Evolutionary conservation across 2,888 invertebrate genomes (phyloP).

Genomic region (Tribolium freemani): DNA sequence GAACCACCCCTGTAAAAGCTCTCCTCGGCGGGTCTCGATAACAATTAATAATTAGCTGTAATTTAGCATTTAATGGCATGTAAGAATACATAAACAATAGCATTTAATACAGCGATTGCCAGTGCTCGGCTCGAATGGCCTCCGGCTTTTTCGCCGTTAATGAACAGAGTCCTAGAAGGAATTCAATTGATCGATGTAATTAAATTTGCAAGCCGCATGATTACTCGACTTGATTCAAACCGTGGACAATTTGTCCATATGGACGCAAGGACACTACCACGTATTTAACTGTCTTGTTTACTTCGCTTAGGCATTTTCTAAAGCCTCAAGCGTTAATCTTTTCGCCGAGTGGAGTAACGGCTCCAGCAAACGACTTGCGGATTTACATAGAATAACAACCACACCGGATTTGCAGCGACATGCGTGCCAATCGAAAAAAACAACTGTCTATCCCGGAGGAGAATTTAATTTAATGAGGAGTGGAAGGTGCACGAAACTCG

Average conservation of each 20-base stretch:
- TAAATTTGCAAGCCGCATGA: conserved; percentile 55
- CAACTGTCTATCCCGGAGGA: background rate
- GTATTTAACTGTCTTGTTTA: conserved; percentile 48
- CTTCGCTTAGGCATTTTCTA: conserved; percentile 30
- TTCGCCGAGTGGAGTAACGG: conserved; percentile 15
- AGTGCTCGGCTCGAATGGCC: conserved; percentile 40
- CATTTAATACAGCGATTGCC: conserved; percentile 51
- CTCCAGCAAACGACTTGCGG: background rate
- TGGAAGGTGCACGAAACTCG: conserved; percentile 21
- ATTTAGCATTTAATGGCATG: conserved; percentile 53
- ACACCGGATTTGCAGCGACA: conserved; percentile 8
- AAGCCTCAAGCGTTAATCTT: conserved; percentile 28
- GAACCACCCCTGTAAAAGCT: conserved; percentile 10
- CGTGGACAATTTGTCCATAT: conserved; percentile 55
- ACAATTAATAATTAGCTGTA: conserved; percentile 51
- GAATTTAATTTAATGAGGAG: conserved; percentile 16
- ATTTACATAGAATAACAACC: conserved; percentile 26
- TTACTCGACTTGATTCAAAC: conserved; percentile 52
- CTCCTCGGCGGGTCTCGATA: conserved; percentile 24
- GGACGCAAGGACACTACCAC: conserved; percentile 49
- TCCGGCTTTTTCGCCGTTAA: conserved; percentile 47
- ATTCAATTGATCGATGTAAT: conserved; percentile 58
- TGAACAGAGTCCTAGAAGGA: conserved; percentile 50
- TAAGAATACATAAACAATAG: conserved; percentile 53
- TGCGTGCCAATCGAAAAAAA: conserved; percentile 2